Evolutionary conservation across 2,113 vertebrate species (phyloP).

Genomic region (Amphiprion percula): DNA sequence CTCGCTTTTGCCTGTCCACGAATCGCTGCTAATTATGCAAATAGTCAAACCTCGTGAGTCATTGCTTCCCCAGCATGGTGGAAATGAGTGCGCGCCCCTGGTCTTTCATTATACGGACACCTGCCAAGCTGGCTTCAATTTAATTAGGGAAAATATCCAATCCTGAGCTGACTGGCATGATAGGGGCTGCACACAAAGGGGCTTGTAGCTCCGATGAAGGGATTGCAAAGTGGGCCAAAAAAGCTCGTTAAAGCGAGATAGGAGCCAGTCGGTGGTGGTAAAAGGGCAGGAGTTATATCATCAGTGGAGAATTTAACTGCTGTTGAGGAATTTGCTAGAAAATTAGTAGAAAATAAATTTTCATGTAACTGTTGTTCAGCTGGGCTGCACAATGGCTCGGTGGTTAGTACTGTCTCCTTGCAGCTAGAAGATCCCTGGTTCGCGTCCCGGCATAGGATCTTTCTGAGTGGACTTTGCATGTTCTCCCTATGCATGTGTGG

Average conservation of each 20-base stretch:
- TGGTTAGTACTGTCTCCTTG: too few species aligned
- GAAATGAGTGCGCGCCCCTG: constrained; percentile 23
- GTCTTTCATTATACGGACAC: constrained; percentile 57
- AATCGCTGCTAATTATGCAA: constrained; percentile 46
- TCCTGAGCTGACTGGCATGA: constrained; percentile 23
- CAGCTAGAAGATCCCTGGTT: too few species aligned
- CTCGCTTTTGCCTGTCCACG: constrained; percentile 14
- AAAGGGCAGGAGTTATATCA: neutral
- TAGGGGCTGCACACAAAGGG: constrained; percentile 36
- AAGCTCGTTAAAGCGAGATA: constrained; percentile 31
- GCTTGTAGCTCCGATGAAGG: constrained; percentile 26
- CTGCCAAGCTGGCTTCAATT: constrained; percentile 54
- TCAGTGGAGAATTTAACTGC: neutral
- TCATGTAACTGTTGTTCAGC: neutral
- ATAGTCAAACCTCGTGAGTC: constrained; percentile 26
- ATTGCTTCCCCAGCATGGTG: constrained; percentile 36
- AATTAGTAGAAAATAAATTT: neutral
- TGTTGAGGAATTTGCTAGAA: constrained; percentile 3
- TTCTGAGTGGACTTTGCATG: too few species aligned
- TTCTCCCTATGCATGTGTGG: too few species aligned
- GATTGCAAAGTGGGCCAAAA: constrained; percentile 8
- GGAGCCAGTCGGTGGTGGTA: constrained; percentile 16
- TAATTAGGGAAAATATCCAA: constrained; percentile 60
- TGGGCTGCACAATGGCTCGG: too few species aligned
- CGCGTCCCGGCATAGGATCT: too few species aligned